Conservation (phyloP, 2,113 vertebrate genomes). For the Phoxinus phoxinus region DNA sequence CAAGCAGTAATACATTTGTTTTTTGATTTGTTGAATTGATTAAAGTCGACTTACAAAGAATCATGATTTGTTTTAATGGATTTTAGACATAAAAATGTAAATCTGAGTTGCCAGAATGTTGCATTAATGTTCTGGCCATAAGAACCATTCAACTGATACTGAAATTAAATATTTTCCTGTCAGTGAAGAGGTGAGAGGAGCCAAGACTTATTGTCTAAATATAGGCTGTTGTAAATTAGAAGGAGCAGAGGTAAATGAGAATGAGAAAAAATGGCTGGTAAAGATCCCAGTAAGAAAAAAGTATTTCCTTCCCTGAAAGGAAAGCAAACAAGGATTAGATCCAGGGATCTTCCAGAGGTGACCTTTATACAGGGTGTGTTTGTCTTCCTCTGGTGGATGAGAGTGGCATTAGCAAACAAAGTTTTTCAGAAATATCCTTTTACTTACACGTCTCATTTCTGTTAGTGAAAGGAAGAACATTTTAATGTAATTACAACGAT, state of each 20-base stretch:
- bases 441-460: background rate
- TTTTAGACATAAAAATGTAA: background rate
- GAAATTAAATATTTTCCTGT: conserved; percentile 14
- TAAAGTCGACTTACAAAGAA: background rate
- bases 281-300: conserved; percentile 41
- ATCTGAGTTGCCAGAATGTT: background rate
- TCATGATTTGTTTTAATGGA: background rate
- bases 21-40: background rate
- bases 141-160: background rate
- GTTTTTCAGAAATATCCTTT: background rate
- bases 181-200: conserved; percentile 51
- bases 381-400: conserved; percentile 55
- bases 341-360: conserved; percentile 65
- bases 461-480: background rate
- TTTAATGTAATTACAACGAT: too few relatives aligned
- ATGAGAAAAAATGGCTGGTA: background rate
- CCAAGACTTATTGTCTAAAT: conserved; percentile 57
- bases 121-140: background rate
- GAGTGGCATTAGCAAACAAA: background rate
- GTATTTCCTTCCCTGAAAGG: conserved; percentile 54
- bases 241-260: background rate
- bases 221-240: conserved; percentile 53
- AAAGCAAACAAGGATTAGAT: conserved; percentile 70
- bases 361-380: conserved; percentile 77
- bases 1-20: too few relatives aligned